Evolutionary conservation across 2,113 vertebrate species (phyloP).

Genomic region (Erythrolamprus reginae): DNA sequence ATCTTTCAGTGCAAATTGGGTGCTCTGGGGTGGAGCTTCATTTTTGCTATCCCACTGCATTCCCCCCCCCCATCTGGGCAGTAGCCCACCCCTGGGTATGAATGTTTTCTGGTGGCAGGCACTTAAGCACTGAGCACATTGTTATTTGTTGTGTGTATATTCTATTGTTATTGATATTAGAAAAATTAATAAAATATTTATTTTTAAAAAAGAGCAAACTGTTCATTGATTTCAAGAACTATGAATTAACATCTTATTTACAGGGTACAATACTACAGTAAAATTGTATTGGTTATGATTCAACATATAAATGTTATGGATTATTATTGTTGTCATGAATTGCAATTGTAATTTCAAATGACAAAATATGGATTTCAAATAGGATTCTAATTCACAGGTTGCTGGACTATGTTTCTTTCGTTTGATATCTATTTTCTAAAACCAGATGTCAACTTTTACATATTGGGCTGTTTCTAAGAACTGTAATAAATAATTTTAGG

Average conservation of each 20-base stretch:
- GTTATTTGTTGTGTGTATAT: no score
- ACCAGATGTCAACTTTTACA: not conserved
- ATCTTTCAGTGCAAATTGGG: no score
- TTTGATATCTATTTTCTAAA: not conserved
- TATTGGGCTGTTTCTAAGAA: not conserved
- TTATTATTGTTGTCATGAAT: not conserved
- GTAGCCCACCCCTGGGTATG: no score
- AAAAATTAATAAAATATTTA: no score
- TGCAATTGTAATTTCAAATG: not conserved
- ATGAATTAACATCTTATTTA: not conserved
- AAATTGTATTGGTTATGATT: not conserved
- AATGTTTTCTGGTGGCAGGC: no score
- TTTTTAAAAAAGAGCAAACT: no score
- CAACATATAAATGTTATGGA: not conserved
- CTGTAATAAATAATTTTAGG: not conserved
- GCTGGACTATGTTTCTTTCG: not conserved
- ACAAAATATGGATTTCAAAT: not conserved
- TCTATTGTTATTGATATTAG: no score
- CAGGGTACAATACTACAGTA: not conserved
- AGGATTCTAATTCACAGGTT: not conserved
- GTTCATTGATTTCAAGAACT: not conserved
- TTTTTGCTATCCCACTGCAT: no score
- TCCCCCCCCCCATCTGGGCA: no score
- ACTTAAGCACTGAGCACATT: no score
- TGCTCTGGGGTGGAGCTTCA: no score